Evolutionary conservation across 2,113 vertebrate species (phyloP).

Genomic region (Macrotis lagotis): DNA sequence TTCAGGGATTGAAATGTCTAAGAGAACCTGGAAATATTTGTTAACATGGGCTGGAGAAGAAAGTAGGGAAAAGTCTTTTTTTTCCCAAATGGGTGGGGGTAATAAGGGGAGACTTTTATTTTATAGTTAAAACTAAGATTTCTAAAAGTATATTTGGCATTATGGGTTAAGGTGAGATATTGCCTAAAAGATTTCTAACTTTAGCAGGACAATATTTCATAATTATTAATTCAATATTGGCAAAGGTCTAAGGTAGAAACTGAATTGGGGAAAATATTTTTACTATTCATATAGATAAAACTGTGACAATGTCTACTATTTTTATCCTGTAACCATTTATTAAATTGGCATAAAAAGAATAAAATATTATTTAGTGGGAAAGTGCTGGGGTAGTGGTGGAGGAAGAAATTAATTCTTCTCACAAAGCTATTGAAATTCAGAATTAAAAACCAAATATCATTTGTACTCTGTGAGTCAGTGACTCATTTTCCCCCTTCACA

Average conservation of each 20-base stretch:
- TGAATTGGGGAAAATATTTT: neutral
- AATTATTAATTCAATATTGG: neutral
- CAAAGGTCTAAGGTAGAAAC: neutral
- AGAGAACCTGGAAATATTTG: slow-evolving; percentile 15
- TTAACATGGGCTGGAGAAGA: neutral
- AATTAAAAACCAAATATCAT: slow-evolving; percentile 8
- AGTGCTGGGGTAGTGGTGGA: neutral
- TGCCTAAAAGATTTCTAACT: neutral
- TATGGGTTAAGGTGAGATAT: neutral
- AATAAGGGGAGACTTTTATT: neutral
- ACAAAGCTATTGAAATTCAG: neutral
- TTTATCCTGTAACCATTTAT: neutral
- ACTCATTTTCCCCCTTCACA: neutral
- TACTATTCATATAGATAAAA: too few species aligned
- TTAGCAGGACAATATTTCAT: neutral
- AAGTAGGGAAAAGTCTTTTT: neutral
- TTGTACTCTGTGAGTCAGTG: neutral
- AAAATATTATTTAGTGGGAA: neutral
- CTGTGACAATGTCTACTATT: neutral
- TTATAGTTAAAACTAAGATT: slow-evolving; percentile 13
- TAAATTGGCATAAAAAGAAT: neutral
- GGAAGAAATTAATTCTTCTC: neutral
- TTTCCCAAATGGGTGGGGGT: neutral
- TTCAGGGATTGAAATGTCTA: slow-evolving; percentile 68
- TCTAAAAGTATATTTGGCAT: neutral